Conservation (phyloP, 2,113 vertebrate species). For the Gymnogyps californianus region DNA sequence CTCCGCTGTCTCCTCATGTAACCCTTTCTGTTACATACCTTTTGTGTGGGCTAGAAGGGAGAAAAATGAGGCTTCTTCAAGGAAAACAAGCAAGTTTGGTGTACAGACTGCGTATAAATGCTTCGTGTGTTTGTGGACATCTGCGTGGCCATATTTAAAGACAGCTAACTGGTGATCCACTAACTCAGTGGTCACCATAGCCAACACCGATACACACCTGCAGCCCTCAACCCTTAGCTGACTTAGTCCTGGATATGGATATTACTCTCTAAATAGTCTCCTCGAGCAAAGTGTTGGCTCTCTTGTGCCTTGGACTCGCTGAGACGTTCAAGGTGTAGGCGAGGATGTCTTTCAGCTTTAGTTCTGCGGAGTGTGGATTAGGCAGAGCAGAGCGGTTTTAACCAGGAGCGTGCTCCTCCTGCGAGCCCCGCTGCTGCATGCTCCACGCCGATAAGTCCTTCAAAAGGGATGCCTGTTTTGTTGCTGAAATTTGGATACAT, state of each 20-base stretch:
- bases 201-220: background rate
- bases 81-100: background rate
- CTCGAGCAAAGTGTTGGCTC: background rate
- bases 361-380: background rate
- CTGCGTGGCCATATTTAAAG: background rate
- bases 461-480: background rate
- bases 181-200: background rate
- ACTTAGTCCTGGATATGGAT: background rate
- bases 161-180: background rate
- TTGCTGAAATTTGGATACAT: background rate
- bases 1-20: background rate
- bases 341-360: background rate
- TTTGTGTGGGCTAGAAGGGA: background rate
- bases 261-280: background rate
- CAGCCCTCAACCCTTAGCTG: background rate
- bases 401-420: background rate
- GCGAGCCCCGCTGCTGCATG: background rate
- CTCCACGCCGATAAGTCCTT: background rate
- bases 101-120: background rate
- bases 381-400: background rate
- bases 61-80: background rate
- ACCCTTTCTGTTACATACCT: background rate
- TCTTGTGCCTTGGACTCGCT: background rate
- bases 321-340: background rate
- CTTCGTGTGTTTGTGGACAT: background rate